Base-by-base conservation (phyloP, 2,888 invertebrate species). In the Stegana nigrithorax region DNA sequence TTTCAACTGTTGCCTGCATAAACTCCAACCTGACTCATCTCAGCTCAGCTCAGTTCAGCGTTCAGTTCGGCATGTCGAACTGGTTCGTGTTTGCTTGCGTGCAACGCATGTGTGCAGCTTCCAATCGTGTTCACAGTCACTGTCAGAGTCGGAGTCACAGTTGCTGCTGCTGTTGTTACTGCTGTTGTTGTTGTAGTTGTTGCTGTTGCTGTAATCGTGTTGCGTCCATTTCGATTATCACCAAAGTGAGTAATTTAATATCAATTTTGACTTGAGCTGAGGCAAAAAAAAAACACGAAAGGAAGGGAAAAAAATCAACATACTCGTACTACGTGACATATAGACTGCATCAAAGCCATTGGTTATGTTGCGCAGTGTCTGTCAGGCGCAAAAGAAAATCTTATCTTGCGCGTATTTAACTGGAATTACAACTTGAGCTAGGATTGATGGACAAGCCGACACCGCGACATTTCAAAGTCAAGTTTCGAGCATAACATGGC, bases 181-280 rank as follows among this genome's bases (percentile, higher is more conserved):
- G 72, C 19, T 73, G 75, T 70, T 74, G 68, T 64, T 6, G 12
- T 8, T 75, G 71, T 73, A 80, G 80, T 79, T 76, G 75, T 71
- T 6, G 12, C 10, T 75, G 71, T 73, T 6, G 12, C 10, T 75
- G 71, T 73, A 80, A 81, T 79, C 78, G 75, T 71, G 75, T 74
- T 75, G 75, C 73, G 79, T 78, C 75, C 73, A 73, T 70, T 73
- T 71, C 76, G 81, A 81, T 82, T 80, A 78, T 78, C 78, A 72
- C 66, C 72, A 75, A 76, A 73, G 75, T 72, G 70, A 73, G 74
- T 77, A 79, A 80, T 78, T 79, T 79, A 79, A 81, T 81, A 78
- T 74, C 76, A 75, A 75, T 77, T 75, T 75, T 72, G 67, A 62
- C 59, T 59, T 78, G 80, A 76, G 72, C 78, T 67, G 66, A 32